Conservation (phyloP, 2,888 invertebrate genomes). For the Temnothorax unifasciatus region DNA sequence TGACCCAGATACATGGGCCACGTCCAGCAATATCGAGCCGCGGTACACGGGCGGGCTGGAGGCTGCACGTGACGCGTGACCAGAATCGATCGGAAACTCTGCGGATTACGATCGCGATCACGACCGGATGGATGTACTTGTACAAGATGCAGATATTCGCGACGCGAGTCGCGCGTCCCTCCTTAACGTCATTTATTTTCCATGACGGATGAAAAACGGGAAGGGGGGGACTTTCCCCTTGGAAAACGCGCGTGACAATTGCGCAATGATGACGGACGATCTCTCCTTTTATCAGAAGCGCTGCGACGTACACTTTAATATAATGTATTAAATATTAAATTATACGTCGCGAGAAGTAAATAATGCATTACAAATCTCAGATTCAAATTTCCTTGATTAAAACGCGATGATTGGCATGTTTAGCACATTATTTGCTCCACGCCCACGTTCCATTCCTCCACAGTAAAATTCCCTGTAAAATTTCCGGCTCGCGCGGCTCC, state of each 20-base stretch:
- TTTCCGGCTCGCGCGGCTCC: background rate
- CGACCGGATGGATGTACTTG: background rate
- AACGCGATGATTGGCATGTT: background rate
- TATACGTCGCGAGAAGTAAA: background rate
- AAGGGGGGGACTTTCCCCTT: background rate
- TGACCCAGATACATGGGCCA: conserved; percentile 46
- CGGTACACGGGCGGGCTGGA: conserved; percentile 10
- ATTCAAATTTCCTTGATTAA: background rate
- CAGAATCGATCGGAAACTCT: conserved; percentile 17
- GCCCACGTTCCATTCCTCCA: background rate
- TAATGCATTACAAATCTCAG: background rate
- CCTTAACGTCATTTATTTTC: background rate
- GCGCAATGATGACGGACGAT: background rate
- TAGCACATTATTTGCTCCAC: background rate
- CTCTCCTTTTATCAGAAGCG: background rate
- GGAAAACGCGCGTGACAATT: background rate
- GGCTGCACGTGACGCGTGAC: conserved; percentile 33
- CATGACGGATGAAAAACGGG: background rate
- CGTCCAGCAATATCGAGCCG: conserved; percentile 37
- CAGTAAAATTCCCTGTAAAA: conserved; percentile 8
- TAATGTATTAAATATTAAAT: background rate
- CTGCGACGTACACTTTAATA: background rate
- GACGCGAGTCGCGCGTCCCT: background rate
- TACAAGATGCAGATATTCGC: background rate
- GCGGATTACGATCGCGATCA: conserved; percentile 41